A percentile compares a stretch with the other conserved stretches of the same genome.
These are phyloP conservation scores for Rhimphoctona megacephalus DNA, from an alignment of 2,888 invertebrate species.

Conservation along the genomic window DNA sequence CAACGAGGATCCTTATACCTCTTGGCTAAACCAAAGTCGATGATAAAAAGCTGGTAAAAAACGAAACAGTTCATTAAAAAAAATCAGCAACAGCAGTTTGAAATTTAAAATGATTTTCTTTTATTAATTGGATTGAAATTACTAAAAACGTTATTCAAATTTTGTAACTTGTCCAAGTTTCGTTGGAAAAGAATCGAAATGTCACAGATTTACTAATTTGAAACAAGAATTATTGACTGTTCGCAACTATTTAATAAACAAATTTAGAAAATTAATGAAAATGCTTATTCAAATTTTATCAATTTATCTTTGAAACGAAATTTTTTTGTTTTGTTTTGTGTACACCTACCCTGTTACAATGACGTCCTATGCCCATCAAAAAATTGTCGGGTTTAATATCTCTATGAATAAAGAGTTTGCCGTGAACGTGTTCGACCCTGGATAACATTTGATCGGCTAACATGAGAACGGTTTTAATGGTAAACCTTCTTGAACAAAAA, in stretches of 20 bases:
- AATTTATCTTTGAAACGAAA: neutral
- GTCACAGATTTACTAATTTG: neutral
- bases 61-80: slow-evolving; percentile 57
- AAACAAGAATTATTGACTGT: neutral
- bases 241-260: neutral
- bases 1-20: slow-evolving; percentile 98
- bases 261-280: neutral
- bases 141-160: too few relatives aligned
- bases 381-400: slow-evolving; percentile 99
- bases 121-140: too few relatives aligned
- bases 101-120: neutral
- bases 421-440: slow-evolving; percentile 98
- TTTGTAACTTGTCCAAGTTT: too few relatives aligned
- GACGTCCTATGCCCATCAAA: slow-evolving; percentile 99
- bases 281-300: neutral
- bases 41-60: slow-evolving; percentile 92
- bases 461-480: slow-evolving; percentile 99
- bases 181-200: neutral
- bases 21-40: slow-evolving; percentile 99
- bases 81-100: neutral
- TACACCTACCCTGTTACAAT: slow-evolving; percentile 94
- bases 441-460: slow-evolving; percentile 98
- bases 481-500: slow-evolving; percentile 99
- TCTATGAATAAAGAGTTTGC: slow-evolving; percentile 99
- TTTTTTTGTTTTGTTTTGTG: neutral